phyloP scores from a whole-genome alignment of 2,888 invertebrate species.

The Himalopsyche anomala region DNA sequence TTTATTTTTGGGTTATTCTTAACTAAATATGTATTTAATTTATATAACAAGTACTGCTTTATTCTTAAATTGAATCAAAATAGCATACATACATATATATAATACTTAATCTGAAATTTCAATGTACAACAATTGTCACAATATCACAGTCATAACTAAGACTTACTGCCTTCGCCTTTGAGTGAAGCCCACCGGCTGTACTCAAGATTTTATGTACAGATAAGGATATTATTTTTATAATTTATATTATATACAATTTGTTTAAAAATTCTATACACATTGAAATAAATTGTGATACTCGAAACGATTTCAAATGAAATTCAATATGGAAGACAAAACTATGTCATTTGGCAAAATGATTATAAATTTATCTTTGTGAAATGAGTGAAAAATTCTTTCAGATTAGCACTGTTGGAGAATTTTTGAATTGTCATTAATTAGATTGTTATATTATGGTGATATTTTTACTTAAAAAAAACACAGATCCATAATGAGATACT shows the following conservation, averaged over 20 bases:
- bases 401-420: not conserved
- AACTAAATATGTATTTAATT: slow-evolving; percentile 10
- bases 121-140: slow-evolving; percentile 36
- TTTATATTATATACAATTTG: slow-evolving; percentile 19
- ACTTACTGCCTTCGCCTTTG: slow-evolving; percentile 6
- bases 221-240: slow-evolving; percentile 14
- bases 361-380: not conserved
- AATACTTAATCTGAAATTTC: slow-evolving; percentile 38
- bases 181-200: slow-evolving; percentile 25
- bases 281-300: not conserved
- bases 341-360: slow-evolving; percentile 37
- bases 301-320: not conserved
- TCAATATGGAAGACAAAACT: slow-evolving; percentile 47
- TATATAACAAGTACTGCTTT: slow-evolving; percentile 14
- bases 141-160: slow-evolving; percentile 39
- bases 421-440: not conserved
- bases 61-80: slow-evolving; percentile 1
- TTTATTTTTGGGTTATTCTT: slow-evolving; percentile 11
- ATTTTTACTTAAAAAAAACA: not conserved
- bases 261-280: not conserved
- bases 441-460: not conserved
- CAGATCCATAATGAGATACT: not conserved
- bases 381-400: not conserved
- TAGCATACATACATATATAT: not conserved
- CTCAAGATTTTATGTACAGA: slow-evolving; percentile 26